These are phyloP conservation scores for Torymus aiolomorphi DNA, from an alignment of 2,888 invertebrate genomes.

Conservation along the genomic window DNA sequence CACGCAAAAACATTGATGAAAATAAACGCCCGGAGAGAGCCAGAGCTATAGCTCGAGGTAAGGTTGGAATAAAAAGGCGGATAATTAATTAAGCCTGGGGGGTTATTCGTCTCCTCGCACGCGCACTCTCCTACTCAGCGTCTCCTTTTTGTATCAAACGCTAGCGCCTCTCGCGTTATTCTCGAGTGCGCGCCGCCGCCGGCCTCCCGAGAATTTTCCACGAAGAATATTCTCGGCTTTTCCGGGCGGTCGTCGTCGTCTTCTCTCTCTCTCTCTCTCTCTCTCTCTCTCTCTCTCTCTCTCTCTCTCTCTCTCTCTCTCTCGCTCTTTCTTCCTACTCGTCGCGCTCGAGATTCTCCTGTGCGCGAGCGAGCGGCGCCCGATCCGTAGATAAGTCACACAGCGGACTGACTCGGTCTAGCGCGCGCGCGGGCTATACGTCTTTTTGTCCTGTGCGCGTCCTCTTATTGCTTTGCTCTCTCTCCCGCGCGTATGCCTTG, in stretches of 20 bases:
- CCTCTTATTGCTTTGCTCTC: slow-evolving; percentile 42
- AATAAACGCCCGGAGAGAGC: slow-evolving; percentile 44
- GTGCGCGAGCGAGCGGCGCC: slow-evolving; percentile 58
- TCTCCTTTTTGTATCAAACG: slow-evolving; percentile 54
- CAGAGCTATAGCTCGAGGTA: neutral
- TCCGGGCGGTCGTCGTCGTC: slow-evolving; percentile 51
- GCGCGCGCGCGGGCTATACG: slow-evolving; percentile 62
- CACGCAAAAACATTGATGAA: slow-evolving; percentile 54
- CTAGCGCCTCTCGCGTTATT: slow-evolving; percentile 25
- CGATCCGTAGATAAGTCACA: slow-evolving; percentile 70
- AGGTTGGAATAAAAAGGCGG: slow-evolving; percentile 40
- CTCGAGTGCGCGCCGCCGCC: slow-evolving; percentile 16
- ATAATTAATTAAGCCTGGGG: slow-evolving; percentile 55
- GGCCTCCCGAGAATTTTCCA: slow-evolving; percentile 56
- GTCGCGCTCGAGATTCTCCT: slow-evolving; percentile 46
- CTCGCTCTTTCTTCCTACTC: neutral
- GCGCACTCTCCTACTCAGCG: neutral
- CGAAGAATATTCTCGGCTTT: slow-evolving; percentile 60
- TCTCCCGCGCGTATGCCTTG: neutral
- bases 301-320: neutral
- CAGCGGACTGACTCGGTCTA: slow-evolving; percentile 72
- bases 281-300: slow-evolving; percentile 1
- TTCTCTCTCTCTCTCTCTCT: slow-evolving; percentile 32
- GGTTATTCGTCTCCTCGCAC: slow-evolving; percentile 55
- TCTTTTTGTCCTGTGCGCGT: slow-evolving; percentile 58